Evolutionary conservation across 2,888 invertebrate genomes (phyloP).

Genomic region (Latrodectus elegans): DNA sequence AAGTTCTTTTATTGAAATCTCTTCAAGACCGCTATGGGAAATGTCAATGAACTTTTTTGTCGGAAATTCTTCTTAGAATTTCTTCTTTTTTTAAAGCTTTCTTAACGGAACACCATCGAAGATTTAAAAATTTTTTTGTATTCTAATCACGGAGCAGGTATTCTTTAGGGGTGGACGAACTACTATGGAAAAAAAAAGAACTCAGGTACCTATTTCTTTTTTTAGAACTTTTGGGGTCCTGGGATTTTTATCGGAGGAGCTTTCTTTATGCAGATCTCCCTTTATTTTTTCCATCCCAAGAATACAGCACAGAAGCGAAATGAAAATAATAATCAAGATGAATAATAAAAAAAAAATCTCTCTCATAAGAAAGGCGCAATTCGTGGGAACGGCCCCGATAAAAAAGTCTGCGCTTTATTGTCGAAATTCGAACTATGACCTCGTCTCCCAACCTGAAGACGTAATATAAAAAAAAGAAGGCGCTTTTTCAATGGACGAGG

Average conservation of each 20-base stretch:
- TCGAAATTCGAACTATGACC: slow-evolving; percentile 44
- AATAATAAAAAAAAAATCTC: slow-evolving; percentile 27
- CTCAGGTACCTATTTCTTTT: slow-evolving; percentile 26
- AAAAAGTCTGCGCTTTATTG: slow-evolving; percentile 52
- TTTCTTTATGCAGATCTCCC: slow-evolving; percentile 47
- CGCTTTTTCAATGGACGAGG: slow-evolving; percentile 40
- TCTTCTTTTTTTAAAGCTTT: slow-evolving; percentile 15
- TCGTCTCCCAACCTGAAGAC: slow-evolving; percentile 33
- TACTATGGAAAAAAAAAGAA: slow-evolving; percentile 16
- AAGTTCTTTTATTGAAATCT: neutral
- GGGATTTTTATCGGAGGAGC: slow-evolving; percentile 47
- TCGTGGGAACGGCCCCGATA: slow-evolving; percentile 41
- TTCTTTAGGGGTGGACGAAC: slow-evolving; percentile 44
- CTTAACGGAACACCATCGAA: slow-evolving; percentile 52
- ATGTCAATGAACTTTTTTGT: slow-evolving; percentile 65
- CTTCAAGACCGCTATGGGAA: slow-evolving; percentile 57
- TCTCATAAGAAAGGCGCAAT: slow-evolving; percentile 18
- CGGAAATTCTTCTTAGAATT: slow-evolving; percentile 46
- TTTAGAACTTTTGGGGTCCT: slow-evolving; percentile 41
- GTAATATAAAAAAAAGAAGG: slow-evolving; percentile 31
- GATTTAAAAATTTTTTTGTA: slow-evolving; percentile 16
- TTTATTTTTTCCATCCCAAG: slow-evolving; percentile 22
- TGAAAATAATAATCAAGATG: slow-evolving; percentile 49
- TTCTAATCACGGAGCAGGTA: slow-evolving; percentile 15
- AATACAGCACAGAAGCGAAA: slow-evolving; percentile 18